Conservation (phyloP, 2,113 vertebrate species). For the Actenoides hombroni region DNA sequence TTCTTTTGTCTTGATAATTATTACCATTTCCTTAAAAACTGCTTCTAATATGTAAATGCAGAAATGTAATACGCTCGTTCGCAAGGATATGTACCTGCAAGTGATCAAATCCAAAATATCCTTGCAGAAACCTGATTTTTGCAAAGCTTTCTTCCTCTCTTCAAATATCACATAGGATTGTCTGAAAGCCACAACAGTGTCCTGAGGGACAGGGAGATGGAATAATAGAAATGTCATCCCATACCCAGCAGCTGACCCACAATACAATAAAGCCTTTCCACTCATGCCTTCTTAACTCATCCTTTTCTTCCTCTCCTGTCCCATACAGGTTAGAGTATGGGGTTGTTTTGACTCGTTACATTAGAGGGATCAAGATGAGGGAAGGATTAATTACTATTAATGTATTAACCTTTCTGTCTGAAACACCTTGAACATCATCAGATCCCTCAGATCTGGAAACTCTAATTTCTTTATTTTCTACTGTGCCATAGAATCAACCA, state of each 20-base stretch:
- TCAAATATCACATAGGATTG: fast-evolving
- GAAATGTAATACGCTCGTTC: background rate
- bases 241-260: fast-evolving
- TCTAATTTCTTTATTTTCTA: background rate
- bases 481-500: background rate
- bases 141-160: background rate
- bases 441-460: background rate
- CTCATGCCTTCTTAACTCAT: background rate
- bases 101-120: background rate
- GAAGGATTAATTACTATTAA: background rate
- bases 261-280: background rate
- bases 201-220: background rate
- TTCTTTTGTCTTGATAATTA: background rate
- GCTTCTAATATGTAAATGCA: background rate
- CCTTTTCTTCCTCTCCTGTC: background rate
- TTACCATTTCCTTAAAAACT: background rate
- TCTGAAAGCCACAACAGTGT: background rate
- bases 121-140: background rate
- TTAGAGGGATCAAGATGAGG: background rate
- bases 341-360: background rate
- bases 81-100: background rate
- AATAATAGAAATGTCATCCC: background rate
- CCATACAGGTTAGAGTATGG: no score
- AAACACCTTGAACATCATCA: background rate
- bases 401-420: background rate